Base-by-base conservation (phyloP, 2,888 invertebrate species). In the Oscheius sp. region DNA sequence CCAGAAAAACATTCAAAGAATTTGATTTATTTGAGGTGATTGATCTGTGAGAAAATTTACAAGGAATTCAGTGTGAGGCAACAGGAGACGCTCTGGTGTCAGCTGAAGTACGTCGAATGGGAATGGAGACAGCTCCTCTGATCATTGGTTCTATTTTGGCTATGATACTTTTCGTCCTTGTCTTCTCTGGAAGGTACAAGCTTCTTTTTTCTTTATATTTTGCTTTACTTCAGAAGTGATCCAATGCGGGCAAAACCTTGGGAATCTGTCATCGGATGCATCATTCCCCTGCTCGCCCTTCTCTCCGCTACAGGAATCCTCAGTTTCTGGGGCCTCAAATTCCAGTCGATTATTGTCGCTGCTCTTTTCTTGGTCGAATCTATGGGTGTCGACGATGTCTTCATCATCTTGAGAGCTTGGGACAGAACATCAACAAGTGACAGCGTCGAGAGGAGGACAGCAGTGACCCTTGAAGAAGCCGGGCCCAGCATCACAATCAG, bases 311-410 rank as follows among this genome's bases (percentile, higher is more conserved):
- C 80, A 29, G 85, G 85, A 13, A 58, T 85, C 16, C 73, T 85
- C 74, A 76, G 76, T 41, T 74, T 78, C 21, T 74, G 75, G 61
- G 81, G 79, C 2, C 52, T 81, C 41, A 79, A 81, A 35, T 85
- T 79, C 72, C 85, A 86, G 71, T 85, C 86, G 18, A 86, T 86
- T 43, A 84, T 86, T 52, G 86, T 86, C 21, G 86, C 86, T 7
- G 81, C 86, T 1, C 73, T 86, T 16, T 86, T 86, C 73, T 76
- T 86, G 53, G 86, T 86, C 7, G 74, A 87, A n/a, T 86, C 86
- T 16, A 86, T 86, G 55, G 86, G 86, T 23, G 84, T 86, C 21
- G 86, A 86, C 68, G 86, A 86, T 63, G 82, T 86, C n/a, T 86
- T 86, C 75, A 86, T 86, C 61, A 76, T 85, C 23, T 41, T 76